These are phyloP conservation scores for Drosophila kikkawai DNA, from an alignment of 1,140 invertebrate genomes.

Conservation along the genomic window DNA sequence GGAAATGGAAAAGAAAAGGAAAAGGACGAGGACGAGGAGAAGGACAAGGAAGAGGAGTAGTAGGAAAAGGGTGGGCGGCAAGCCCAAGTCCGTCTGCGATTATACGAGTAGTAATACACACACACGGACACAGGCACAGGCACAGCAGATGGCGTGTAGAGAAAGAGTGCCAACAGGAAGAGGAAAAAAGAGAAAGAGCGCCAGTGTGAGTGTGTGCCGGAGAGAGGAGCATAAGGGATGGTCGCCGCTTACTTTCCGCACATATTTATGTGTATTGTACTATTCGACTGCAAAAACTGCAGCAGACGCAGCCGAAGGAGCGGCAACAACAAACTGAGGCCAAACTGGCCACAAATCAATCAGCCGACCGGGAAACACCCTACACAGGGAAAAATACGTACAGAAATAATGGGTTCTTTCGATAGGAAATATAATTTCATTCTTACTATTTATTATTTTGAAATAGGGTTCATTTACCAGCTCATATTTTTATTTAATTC, in stretches of 20 bases:
- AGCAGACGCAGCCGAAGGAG: conserved; percentile 47
- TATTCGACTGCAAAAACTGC: conserved; percentile 71
- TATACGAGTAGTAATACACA: conserved; percentile 70
- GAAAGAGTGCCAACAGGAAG: conserved; percentile 67
- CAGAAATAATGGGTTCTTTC: not conserved
- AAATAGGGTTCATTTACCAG: not conserved
- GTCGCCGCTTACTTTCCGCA: conserved; percentile 38
- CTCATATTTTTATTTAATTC: not conserved
- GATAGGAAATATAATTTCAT: not conserved
- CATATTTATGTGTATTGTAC: conserved; percentile 58
- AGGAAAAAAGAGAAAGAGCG: conserved; percentile 36
- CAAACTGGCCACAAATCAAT: conserved; percentile 67
- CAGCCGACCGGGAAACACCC: conserved; percentile 74
- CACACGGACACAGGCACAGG: conserved; percentile 31
- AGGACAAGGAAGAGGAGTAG: conserved; percentile 4
- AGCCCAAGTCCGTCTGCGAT: conserved; percentile 68
- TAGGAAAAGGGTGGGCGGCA: conserved; percentile 69
- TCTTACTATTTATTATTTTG: not conserved
- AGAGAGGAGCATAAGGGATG: conserved; percentile 73
- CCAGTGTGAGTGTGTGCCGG: conserved; percentile 26
- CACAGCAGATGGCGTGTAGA: conserved; percentile 73
- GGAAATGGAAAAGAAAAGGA: conserved; percentile 23
- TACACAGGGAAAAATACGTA: conserved; percentile 41
- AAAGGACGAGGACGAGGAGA: conserved; percentile 5
- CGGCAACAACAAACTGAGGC: conserved; percentile 45